Evolutionary conservation across 1,140 invertebrate species (phyloP).

Genomic region (Drosophila orosa): DNA sequence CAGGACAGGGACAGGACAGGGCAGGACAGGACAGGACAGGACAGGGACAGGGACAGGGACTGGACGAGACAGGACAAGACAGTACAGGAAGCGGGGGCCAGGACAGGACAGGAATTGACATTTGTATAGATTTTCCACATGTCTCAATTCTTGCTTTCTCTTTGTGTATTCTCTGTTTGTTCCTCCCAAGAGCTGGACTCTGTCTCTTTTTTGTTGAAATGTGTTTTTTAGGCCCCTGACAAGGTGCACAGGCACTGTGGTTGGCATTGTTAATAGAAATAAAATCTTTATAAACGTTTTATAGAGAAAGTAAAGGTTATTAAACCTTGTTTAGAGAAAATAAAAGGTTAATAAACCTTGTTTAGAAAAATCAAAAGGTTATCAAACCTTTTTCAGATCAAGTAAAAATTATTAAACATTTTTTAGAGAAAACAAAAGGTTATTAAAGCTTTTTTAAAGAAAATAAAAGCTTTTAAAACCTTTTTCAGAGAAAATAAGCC

Average conservation of each 20-base stretch:
- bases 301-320: not conserved
- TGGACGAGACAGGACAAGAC: not conserved
- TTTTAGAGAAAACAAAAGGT: too few relatives aligned
- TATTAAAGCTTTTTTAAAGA: too few relatives aligned
- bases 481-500: too few relatives aligned
- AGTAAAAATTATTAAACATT: too few relatives aligned
- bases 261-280: not conserved
- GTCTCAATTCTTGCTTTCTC: slow-evolving; percentile 16
- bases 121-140: slow-evolving; percentile 66
- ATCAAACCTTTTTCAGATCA: not conserved
- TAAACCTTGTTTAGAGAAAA: not conserved
- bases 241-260: not conserved
- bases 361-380: not conserved
- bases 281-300: too few relatives aligned
- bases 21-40: too few relatives aligned
- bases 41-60: not conserved
- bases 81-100: slow-evolving; percentile 4
- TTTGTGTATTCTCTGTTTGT: slow-evolving; percentile 5
- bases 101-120: slow-evolving; percentile 23
- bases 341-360: not conserved
- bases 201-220: not conserved
- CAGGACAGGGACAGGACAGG: not conserved
- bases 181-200: not conserved
- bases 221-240: not conserved
- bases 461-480: too few relatives aligned